phyloP scores from a whole-genome alignment of 2,888 invertebrate genomes.

The Xestia rhomboidea region DNA sequence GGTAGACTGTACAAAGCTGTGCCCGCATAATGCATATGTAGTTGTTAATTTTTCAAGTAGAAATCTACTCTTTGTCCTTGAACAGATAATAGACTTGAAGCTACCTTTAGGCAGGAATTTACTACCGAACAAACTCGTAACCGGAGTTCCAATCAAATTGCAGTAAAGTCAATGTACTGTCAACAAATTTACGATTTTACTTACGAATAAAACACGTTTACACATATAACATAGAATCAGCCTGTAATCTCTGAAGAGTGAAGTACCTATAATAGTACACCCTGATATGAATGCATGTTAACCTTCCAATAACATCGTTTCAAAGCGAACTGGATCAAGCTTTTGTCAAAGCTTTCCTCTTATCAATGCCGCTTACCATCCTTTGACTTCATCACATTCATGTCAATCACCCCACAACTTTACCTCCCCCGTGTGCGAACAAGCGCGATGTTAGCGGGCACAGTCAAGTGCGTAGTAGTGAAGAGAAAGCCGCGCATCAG shows the following conservation, averaged over 20 bases:
- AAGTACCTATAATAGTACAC: neutral
- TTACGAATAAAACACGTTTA: neutral
- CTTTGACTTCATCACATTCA: neutral
- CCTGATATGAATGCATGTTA: neutral
- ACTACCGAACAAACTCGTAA: neutral
- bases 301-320: neutral
- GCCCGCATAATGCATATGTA: slow-evolving; percentile 39
- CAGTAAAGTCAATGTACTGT: neutral
- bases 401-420: neutral
- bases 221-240: neutral
- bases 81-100: neutral
- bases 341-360: neutral
- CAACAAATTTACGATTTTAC: neutral
- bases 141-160: too few species aligned
- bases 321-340: neutral
- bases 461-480: slow-evolving; percentile 54
- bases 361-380: neutral
- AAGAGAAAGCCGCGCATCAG: slow-evolving; percentile 73
- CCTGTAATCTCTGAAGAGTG: neutral
- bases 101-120: neutral
- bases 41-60: slow-evolving; percentile 36
- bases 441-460: slow-evolving; percentile 28
- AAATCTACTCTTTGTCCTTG: slow-evolving; percentile 42
- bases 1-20: slow-evolving; percentile 1
- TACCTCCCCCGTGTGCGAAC: neutral